Conservation (phyloP, 64 coral and sea anemone genomes). For the Pocillopora verrucosa region DNA sequence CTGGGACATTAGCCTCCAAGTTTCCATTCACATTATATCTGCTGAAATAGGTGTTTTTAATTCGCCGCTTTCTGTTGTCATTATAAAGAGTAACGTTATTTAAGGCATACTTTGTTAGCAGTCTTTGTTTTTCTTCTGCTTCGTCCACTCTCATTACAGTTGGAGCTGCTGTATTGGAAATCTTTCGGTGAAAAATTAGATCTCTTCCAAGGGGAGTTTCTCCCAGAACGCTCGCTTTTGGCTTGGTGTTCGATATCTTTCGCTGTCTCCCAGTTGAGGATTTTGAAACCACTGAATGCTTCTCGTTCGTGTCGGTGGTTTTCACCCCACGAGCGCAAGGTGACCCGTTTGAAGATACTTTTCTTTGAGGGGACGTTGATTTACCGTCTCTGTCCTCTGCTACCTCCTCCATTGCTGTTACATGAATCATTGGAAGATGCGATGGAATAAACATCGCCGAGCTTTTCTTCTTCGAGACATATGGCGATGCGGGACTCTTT, state of each 20-base stretch:
- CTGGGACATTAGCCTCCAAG: not conserved
- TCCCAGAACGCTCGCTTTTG: not conserved
- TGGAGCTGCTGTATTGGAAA: not conserved
- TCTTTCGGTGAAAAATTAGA: not conserved
- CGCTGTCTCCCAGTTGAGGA: not conserved
- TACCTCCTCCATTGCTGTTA: not conserved
- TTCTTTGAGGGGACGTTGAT: not conserved
- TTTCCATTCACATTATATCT: not conserved
- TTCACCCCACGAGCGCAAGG: not conserved
- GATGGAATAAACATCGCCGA: not conserved
- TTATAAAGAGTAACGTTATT: not conserved
- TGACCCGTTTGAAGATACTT: not conserved
- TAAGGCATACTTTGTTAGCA: not conserved
- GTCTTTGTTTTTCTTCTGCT: not conserved
- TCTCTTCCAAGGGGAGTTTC: slow-evolving; percentile 6
- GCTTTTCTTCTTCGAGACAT: not conserved
- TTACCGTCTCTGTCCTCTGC: not conserved
- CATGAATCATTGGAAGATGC: not conserved
- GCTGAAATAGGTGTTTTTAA: not conserved
- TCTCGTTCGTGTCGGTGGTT: not conserved
- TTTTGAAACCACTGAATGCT: not conserved
- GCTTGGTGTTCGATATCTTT: not conserved
- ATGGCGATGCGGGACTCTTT: not conserved
- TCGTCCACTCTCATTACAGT: not conserved
- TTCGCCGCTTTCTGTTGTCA: not conserved